These are phyloP conservation scores for Imbricaverruca yamaguchii DNA, from an alignment of 2,888 invertebrate species.

Conservation along the genomic window DNA sequence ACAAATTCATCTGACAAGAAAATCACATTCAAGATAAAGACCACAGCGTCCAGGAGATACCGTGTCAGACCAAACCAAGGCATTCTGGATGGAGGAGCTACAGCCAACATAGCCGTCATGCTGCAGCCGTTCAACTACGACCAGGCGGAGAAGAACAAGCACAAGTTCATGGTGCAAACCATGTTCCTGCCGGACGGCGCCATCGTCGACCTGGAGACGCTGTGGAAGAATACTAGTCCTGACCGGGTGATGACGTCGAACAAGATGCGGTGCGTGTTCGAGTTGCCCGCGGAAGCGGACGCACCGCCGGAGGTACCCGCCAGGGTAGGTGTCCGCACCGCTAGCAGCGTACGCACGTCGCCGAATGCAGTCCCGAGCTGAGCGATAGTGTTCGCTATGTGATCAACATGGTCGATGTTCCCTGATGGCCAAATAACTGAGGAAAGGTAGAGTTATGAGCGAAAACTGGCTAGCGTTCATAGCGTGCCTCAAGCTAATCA, in stretches of 20 bases:
- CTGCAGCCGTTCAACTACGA: slow-evolving; percentile 92
- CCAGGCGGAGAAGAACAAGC: slow-evolving; percentile 90
- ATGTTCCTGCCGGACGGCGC: slow-evolving; percentile 72
- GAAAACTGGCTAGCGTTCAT: too few relatives aligned
- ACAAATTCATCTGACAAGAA: neutral
- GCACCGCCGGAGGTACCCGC: slow-evolving; percentile 27
- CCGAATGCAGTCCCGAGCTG: too few relatives aligned
- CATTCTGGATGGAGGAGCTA: slow-evolving; percentile 62
- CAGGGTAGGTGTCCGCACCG: neutral
- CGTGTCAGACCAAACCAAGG: slow-evolving; percentile 99
- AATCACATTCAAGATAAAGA: slow-evolving; percentile 81
- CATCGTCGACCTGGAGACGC: slow-evolving; percentile 56
- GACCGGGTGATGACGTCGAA: slow-evolving; percentile 80
- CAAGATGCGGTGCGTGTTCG: slow-evolving; percentile 94
- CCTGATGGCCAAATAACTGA: too few relatives aligned
- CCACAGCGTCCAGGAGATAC: slow-evolving; percentile 97
- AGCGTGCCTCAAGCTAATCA: too few relatives aligned
- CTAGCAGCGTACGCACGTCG: too few relatives aligned
- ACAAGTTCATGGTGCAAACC: slow-evolving; percentile 99
- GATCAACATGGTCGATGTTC: too few relatives aligned
- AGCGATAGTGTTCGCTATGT: too few relatives aligned
- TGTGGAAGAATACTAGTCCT: slow-evolving; percentile 83
- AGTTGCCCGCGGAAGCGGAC: slow-evolving; percentile 54
- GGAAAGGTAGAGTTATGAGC: too few relatives aligned
- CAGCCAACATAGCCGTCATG: slow-evolving; percentile 58